Evolutionary conservation across 2,888 invertebrate genomes (phyloP).

Genomic region (Saturnia japonica): DNA sequence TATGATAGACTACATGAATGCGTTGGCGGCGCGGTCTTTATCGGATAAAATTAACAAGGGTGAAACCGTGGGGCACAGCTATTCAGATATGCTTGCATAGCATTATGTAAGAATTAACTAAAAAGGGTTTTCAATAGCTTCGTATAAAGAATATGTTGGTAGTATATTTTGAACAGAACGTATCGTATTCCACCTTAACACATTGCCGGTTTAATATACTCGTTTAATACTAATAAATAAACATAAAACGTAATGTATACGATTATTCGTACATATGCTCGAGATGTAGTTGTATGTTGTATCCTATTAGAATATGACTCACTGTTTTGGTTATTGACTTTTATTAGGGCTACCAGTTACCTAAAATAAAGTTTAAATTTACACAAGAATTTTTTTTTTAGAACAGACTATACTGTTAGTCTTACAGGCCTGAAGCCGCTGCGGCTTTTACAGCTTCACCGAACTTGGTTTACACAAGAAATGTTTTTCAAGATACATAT

Average conservation of each 20-base stretch:
- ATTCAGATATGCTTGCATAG: too few species aligned
- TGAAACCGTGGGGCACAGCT: too few species aligned
- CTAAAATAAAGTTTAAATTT: not conserved
- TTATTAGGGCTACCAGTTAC: not conserved
- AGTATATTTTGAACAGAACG: not conserved
- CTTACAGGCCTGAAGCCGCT: too few species aligned
- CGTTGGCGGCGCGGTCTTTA: too few species aligned
- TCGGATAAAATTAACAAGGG: too few species aligned
- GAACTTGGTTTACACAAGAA: too few species aligned
- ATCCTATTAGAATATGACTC: conserved; percentile 5
- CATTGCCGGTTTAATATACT: conserved; percentile 3
- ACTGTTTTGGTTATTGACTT: conserved; percentile 8
- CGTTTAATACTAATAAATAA: not conserved
- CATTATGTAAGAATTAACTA: not conserved
- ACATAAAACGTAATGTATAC: conserved; percentile 11
- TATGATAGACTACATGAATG: too few species aligned
- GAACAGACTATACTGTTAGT: too few species aligned
- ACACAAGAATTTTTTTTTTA: too few species aligned
- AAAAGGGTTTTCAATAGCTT: not conserved
- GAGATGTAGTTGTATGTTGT: not conserved
- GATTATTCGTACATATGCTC: conserved; percentile 4
- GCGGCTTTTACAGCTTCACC: too few species aligned
- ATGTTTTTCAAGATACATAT: too few species aligned
- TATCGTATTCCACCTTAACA: not conserved
- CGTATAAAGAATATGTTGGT: conserved; percentile 3